A percentile compares a stretch with the other conserved stretches of the same genome.
phyloP scores from a whole-genome alignment of 2,888 invertebrate genomes.

The Polymixis lichenea region DNA sequence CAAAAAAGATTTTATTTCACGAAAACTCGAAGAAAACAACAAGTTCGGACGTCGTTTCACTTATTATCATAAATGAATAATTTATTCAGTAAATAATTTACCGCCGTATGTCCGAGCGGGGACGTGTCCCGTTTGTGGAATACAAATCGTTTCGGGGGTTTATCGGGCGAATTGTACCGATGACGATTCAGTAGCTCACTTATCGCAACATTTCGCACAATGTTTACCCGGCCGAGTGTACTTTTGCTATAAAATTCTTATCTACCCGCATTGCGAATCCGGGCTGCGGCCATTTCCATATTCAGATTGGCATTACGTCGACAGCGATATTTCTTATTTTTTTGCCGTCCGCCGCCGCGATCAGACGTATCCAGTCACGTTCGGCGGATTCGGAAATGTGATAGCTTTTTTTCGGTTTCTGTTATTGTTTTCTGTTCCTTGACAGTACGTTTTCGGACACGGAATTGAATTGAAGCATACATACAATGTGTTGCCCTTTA shows the following conservation, averaged over 20 bases:
- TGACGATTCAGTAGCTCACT: constrained; percentile 70
- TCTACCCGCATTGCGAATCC: constrained; percentile 86
- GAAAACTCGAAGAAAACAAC: constrained; percentile 61
- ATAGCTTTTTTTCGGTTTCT: constrained; percentile 60
- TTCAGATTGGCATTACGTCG: constrained; percentile 81
- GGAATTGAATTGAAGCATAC: constrained; percentile 30
- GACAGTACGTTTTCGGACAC: constrained; percentile 32
- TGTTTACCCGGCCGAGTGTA: constrained; percentile 75
- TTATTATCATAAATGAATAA: constrained; percentile 79
- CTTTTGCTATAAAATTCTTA: constrained; percentile 86
- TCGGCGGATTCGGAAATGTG: constrained; percentile 63
- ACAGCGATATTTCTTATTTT: constrained; percentile 69
- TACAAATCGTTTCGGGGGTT: constrained; percentile 38
- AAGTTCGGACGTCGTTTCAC: constrained; percentile 69
- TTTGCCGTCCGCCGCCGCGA: constrained; percentile 67
- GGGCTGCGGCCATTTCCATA: constrained; percentile 84
- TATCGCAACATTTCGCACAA: constrained; percentile 78
- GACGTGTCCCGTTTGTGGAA: constrained; percentile 50
- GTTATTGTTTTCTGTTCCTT: constrained; percentile 60
- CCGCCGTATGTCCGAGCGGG: constrained; percentile 52
- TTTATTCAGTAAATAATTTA: constrained; percentile 61
- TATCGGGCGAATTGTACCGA: constrained; percentile 56
- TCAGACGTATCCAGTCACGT: constrained; percentile 75
- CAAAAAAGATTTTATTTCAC: constrained; percentile 25
- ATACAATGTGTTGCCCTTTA: constrained; percentile 5